These are phyloP conservation scores for Mesocricetus auratus DNA, from an alignment of 2,113 vertebrate species.

Conservation along the genomic window DNA sequence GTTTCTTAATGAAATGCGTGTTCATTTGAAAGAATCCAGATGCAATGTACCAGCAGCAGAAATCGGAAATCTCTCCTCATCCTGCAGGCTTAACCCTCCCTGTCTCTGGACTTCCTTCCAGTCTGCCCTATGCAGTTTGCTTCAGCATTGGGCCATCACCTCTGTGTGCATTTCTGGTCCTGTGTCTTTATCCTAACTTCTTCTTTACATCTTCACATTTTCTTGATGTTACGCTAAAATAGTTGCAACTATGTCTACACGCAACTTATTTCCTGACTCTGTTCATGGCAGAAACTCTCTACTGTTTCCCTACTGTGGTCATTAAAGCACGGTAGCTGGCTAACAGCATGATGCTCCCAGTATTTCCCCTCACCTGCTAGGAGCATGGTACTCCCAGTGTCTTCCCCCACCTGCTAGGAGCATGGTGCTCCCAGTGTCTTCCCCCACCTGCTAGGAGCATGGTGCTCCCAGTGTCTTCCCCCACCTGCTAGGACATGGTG, in stretches of 20 bases:
- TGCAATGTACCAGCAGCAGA: slow-evolving; percentile 41
- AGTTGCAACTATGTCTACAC: background rate
- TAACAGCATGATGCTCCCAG: background rate
- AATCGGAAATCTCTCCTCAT: slow-evolving; percentile 28
- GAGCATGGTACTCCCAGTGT: background rate
- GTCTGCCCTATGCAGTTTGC: background rate
- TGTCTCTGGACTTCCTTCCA: background rate
- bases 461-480: background rate
- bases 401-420: background rate
- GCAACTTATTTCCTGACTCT: background rate
- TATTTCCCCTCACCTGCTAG: background rate
- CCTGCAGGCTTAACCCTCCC: background rate
- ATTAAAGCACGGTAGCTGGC: rapidly evolving
- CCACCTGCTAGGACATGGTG: too few species aligned
- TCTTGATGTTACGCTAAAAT: background rate
- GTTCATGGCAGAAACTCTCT: background rate
- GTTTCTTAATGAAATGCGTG: slow-evolving; percentile 6
- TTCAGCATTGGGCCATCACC: background rate
- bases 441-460: background rate
- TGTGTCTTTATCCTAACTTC: slow-evolving; percentile 27
- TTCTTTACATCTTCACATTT: background rate
- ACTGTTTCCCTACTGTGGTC: background rate
- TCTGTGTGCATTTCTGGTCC: background rate
- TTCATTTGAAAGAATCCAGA: slow-evolving; percentile 49
- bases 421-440: background rate